Evolutionary conservation across 2,113 vertebrate species (phyloP).

Genomic region (Thermophis baileyi): DNA sequence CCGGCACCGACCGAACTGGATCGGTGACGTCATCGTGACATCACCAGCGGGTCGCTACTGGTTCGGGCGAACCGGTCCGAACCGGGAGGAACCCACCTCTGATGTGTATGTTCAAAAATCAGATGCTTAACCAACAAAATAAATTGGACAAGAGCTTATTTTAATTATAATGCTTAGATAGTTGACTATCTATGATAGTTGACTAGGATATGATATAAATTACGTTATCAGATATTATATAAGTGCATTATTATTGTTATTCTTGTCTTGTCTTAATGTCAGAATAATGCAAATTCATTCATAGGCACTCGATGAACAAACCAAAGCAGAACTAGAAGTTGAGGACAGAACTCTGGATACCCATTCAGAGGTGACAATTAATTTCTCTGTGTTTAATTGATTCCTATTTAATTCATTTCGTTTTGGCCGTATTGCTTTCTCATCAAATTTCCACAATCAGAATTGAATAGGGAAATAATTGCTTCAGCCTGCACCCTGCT

Average conservation of each 20-base stretch:
- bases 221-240: not conserved
- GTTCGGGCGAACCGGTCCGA: too few relatives aligned
- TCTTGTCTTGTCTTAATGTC: constrained; percentile 12
- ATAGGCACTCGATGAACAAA: constrained; percentile 79
- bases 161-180: not conserved
- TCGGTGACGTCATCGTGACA: too few relatives aligned
- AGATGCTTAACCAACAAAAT: not conserved
- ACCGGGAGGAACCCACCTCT: too few relatives aligned
- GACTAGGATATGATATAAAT: not conserved
- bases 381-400: not conserved
- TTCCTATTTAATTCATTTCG: not conserved
- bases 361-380: constrained; percentile 78
- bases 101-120: not conserved
- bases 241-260: not conserved
- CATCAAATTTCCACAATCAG: not conserved
- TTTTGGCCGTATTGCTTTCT: not conserved
- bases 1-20: too few relatives aligned
- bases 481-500: not conserved
- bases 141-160: not conserved
- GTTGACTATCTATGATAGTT: not conserved
- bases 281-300: constrained; percentile 52
- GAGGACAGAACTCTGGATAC: constrained; percentile 66
- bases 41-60: too few relatives aligned
- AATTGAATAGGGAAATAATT: not conserved
- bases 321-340: constrained; percentile 28